Evolutionary conservation across 1,140 invertebrate species (phyloP).

Genomic region (Drosophila hydei): DNA sequence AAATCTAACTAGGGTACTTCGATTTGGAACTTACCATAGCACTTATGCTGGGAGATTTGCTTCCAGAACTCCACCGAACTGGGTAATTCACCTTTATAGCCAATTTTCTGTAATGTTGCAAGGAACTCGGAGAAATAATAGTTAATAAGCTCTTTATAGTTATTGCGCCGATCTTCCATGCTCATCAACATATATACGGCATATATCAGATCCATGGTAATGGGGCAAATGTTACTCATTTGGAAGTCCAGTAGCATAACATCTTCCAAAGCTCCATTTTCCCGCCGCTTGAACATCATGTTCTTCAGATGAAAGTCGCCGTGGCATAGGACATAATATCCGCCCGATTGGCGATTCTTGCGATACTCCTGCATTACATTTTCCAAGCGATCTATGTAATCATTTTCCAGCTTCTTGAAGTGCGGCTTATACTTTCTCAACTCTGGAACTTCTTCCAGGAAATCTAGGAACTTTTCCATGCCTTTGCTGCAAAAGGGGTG

Average conservation of each 20-base stretch:
- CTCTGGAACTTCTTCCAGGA: conserved; percentile 39
- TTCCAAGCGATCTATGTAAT: conserved; percentile 14
- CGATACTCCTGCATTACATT: conserved; percentile 47
- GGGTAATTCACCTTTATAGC: conserved; percentile 54
- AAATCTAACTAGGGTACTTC: not conserved
- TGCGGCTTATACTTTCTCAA: conserved; percentile 43
- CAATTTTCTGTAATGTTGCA: conserved; percentile 52
- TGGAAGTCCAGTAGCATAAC: conserved; percentile 68
- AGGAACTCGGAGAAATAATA: conserved; percentile 47
- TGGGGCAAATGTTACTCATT: conserved; percentile 47
- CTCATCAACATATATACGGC: conserved; percentile 59
- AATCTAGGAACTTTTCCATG: conserved; percentile 48
- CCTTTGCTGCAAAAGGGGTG: conserved; percentile 46
- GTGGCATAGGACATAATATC: conserved; percentile 55
- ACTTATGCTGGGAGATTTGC: conserved; percentile 41
- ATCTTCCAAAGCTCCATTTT: conserved; percentile 42
- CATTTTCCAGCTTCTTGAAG: conserved; percentile 46
- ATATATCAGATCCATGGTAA: conserved; percentile 59
- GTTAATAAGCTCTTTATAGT: conserved; percentile 40
- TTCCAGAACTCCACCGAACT: conserved; percentile 40
- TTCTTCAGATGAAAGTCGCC: conserved; percentile 68
- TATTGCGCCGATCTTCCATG: conserved; percentile 43
- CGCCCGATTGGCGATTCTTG: conserved; percentile 12
- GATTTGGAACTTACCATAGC: conserved; percentile 40
- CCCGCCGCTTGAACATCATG: conserved; percentile 61